phyloP scores from a whole-genome alignment of 1,140 invertebrate genomes.

The Mamestra configurata region DNA sequence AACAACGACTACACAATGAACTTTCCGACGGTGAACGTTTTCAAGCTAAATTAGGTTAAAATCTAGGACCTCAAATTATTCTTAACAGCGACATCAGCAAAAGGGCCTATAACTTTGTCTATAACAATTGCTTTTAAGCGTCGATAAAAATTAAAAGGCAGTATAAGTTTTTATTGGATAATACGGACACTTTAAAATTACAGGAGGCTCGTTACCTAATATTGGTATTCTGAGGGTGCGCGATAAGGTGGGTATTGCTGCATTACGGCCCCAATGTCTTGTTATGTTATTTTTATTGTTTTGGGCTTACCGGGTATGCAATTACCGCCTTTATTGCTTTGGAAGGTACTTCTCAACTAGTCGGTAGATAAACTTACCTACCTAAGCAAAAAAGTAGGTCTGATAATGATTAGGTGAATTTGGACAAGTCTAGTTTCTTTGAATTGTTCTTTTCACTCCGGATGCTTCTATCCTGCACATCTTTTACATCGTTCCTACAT shows the following conservation, averaged over 20 bases:
- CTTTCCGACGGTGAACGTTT: neutral
- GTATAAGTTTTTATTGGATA: neutral
- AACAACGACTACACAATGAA: neutral
- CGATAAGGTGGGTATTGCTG: neutral
- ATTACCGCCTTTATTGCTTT: neutral
- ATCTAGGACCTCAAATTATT: conserved; percentile 7
- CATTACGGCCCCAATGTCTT: neutral
- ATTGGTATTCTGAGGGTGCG: neutral
- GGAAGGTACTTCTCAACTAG: neutral
- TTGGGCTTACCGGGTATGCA: neutral
- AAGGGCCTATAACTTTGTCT: neutral
- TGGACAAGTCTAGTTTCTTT: too few relatives aligned
- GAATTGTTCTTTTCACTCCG: too few relatives aligned
- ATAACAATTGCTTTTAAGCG: neutral
- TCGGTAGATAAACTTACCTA: too few relatives aligned
- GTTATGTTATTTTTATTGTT: conserved; percentile 1
- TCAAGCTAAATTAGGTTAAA: neutral
- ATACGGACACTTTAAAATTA: neutral
- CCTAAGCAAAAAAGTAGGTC: too few relatives aligned
- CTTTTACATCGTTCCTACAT: too few relatives aligned
- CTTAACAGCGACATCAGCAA: neutral
- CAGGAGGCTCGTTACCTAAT: neutral
- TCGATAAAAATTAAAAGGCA: neutral
- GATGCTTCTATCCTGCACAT: too few relatives aligned
- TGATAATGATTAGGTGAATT: too few relatives aligned